Evolutionary conservation across 2,797 vertebrate species (phyloP).

Genomic region (Fundulus diaphanus): DNA sequence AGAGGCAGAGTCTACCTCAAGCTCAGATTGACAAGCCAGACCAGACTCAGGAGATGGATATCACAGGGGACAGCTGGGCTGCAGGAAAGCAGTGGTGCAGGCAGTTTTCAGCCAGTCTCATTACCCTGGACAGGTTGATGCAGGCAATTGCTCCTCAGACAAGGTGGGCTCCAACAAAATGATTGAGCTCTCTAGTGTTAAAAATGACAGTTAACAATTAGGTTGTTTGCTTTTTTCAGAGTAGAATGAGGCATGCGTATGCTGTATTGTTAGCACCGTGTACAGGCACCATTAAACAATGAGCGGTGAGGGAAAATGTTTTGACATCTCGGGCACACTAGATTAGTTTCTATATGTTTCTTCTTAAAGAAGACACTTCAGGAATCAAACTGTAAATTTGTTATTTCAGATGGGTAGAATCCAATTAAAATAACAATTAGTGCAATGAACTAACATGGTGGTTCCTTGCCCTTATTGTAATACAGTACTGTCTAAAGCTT

Average conservation of each 20-base stretch:
- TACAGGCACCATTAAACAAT: slow-evolving; percentile 10
- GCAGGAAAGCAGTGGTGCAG: slow-evolving; percentile 72
- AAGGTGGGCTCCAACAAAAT: slow-evolving; percentile 52
- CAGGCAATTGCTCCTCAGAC: slow-evolving; percentile 66
- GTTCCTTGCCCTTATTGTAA: slow-evolving; percentile 27
- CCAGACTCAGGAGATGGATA: slow-evolving; percentile 74
- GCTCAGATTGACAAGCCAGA: slow-evolving; percentile 76
- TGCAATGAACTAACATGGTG: slow-evolving; percentile 41
- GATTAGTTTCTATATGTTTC: slow-evolving; percentile 20
- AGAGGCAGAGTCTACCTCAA: slow-evolving; percentile 68
- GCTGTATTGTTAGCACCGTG: slow-evolving; percentile 10
- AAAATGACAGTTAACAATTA: slow-evolving; percentile 23
- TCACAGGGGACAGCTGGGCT: slow-evolving; percentile 74
- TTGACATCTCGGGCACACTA: slow-evolving; percentile 18
- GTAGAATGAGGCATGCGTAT: slow-evolving; percentile 12
- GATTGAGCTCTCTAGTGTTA: slow-evolving; percentile 43
- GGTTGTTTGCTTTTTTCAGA: slow-evolving; percentile 17
- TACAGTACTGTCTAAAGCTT: slow-evolving; percentile 41
- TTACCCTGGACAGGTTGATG: slow-evolving; percentile 71
- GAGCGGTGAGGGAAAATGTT: slow-evolving; percentile 3
- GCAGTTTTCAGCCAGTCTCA: slow-evolving; percentile 74
- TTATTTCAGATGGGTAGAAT: slow-evolving; percentile 29
- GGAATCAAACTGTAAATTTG: slow-evolving; percentile 29
- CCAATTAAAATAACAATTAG: slow-evolving; percentile 40
- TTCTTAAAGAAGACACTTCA: slow-evolving; percentile 35